These are phyloP conservation scores for Heterocephalus glaber DNA, from an alignment of 2,113 vertebrate genomes.

Conservation along the genomic window DNA sequence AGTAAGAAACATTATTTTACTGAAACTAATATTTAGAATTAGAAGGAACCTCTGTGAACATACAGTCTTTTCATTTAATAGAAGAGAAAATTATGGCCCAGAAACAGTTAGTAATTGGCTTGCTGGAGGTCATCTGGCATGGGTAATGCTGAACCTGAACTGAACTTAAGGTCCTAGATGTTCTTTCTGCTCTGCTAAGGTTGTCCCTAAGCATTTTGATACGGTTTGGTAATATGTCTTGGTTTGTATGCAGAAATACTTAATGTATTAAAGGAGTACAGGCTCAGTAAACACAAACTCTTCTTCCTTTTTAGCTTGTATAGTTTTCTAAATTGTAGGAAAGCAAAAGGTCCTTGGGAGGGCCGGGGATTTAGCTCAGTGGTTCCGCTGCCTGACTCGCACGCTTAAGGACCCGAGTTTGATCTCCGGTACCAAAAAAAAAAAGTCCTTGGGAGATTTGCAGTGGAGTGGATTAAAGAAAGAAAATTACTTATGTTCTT, in stretches of 20 bases:
- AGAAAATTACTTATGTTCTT: constrained; percentile 48
- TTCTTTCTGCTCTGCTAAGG: constrained; percentile 48
- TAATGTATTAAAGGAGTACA: not conserved
- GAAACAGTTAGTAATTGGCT: constrained; percentile 24
- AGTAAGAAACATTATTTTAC: constrained; percentile 32
- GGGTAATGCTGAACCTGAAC: constrained; percentile 18
- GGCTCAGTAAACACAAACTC: not conserved
- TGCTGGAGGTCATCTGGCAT: not conserved
- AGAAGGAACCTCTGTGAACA: constrained; percentile 17
- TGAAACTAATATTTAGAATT: constrained; percentile 56
- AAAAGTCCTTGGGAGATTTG: constrained; percentile 16
- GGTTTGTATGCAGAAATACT: not conserved
- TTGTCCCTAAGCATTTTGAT: not conserved
- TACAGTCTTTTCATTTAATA: constrained; percentile 36
- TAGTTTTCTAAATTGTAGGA: constrained; percentile 52
- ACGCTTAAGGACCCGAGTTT: too few species aligned
- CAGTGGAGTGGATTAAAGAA: constrained; percentile 23
- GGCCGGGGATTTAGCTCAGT: too few species aligned
- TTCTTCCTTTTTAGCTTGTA: not conserved
- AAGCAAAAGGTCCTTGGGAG: constrained; percentile 28
- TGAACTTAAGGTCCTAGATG: constrained; percentile 16
- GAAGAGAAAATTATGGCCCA: not conserved
- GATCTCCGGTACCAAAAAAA: too few species aligned
- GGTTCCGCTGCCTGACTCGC: too few species aligned
- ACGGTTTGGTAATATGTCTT: constrained; percentile 10